Evolutionary conservation across 2,888 invertebrate genomes (phyloP), one percentile per base, ranked within the genome.

Genomic region (Cotesia congregata): DNA sequence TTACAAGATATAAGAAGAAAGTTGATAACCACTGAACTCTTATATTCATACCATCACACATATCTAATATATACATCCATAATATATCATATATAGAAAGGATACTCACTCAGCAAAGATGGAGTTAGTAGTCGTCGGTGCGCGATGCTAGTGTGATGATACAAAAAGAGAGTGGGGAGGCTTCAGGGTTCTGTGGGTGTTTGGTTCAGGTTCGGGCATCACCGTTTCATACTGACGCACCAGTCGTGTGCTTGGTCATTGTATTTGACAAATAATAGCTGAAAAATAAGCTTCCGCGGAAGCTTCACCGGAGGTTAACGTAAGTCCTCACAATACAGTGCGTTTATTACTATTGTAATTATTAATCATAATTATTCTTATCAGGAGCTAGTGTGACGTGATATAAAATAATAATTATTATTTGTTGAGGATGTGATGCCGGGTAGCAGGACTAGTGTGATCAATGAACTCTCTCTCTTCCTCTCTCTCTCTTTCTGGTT

Each of bases 401-500:
- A 12, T 12, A 12, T 50, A 50, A 12, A 41, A 40, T 17, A 5
- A 61, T 71, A 64, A 72, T 15, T 17, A 41, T 20, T 60, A 60
- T 70, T 61, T 39, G 17, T 17, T 39, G 15, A 41, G 40, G 64
- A 40, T 72, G 75, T 72, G 74, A 78, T 77, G 79, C 77, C 81
- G 80, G 80, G 79, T 78, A 76, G 77, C 64, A 65, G 69, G 76
- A 72, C 70, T 50, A 77, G 80, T 86, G 80, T 86, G 86, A 86
- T 87, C 86, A 87, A 87, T 86, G 86, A 86, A 86, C 86, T 87
- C 83, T 83, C 81, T 75, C 77, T 73, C 72, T 69, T 40, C 7
- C 50, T 50, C 12, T 50, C 50, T 50, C 50, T 50, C 50, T 50
- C 50, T 50, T 12, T 7, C 50, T 50, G 50, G 50, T 50, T 50